Evolutionary conservation across 2,113 vertebrate genomes (phyloP).

Genomic region (Calcarius ornatus): DNA sequence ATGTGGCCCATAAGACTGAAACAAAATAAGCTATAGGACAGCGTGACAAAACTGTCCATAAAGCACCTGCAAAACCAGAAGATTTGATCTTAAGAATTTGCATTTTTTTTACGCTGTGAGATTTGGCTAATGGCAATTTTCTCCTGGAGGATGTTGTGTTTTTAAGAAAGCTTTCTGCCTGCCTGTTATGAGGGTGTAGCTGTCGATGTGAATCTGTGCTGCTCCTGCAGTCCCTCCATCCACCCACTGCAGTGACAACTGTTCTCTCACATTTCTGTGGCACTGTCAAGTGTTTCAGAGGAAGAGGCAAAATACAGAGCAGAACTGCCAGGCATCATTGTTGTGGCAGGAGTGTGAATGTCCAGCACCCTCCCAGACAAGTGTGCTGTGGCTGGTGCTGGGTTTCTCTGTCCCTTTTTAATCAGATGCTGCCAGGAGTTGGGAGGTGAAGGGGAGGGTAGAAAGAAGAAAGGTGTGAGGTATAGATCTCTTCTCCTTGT

Average conservation of each 20-base stretch:
- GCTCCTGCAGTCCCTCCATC: not conserved
- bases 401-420: not conserved
- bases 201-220: fast-evolving
- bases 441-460: not conserved
- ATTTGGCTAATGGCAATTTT: not conserved
- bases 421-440: fast-evolving
- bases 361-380: fast-evolving
- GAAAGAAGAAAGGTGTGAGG: not conserved
- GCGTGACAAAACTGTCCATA: not conserved
- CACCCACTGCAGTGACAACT: fast-evolving
- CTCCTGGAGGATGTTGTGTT: not conserved
- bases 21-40: not conserved
- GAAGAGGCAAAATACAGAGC: not conserved
- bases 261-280: not conserved
- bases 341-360: too few species aligned
- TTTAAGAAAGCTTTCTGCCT: not conserved
- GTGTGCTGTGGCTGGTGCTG: not conserved
- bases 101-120: not conserved
- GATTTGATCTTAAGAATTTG: not conserved
- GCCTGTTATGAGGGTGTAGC: fast-evolving
- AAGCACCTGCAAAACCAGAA: not conserved
- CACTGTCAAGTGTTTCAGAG: not conserved
- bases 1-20: not conserved
- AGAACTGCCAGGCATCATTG: not conserved
- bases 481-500: not conserved